Conservation (phyloP, 2,888 invertebrate species). For the Yponomeuta malinellus region DNA sequence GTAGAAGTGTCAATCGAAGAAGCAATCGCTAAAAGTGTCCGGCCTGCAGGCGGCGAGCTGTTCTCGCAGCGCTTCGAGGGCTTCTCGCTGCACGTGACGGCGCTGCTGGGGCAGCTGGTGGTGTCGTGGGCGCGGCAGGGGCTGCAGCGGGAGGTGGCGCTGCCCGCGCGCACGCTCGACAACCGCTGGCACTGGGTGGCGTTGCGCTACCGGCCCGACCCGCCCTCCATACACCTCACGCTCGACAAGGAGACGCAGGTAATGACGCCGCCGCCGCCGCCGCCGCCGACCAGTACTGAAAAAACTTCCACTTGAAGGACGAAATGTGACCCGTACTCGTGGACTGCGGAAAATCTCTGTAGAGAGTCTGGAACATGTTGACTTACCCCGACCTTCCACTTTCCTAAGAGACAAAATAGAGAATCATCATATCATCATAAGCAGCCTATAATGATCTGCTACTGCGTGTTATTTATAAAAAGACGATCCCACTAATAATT, state of each 20-base stretch:
- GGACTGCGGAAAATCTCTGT: too few species aligned
- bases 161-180: constrained; percentile 82
- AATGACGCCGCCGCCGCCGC: too few species aligned
- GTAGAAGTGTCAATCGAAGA: not conserved
- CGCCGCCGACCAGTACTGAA: not conserved
- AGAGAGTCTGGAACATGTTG: too few species aligned
- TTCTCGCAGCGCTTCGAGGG: constrained; percentile 82
- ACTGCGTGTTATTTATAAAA: too few species aligned
- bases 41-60: constrained; percentile 77
- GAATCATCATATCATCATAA: too few species aligned
- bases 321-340: too few species aligned
- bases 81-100: constrained; percentile 77
- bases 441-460: too few species aligned
- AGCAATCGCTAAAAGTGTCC: too few species aligned
- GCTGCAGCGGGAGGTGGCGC: constrained; percentile 76
- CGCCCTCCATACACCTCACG: constrained; percentile 57
- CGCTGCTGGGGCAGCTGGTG: constrained; percentile 75
- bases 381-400: too few species aligned
- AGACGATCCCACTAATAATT: too few species aligned
- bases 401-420: too few species aligned
- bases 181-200: constrained; percentile 89
- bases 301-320: not conserved
- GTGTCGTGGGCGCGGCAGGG: constrained; percentile 75
- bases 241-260: constrained; percentile 61
- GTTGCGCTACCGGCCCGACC: constrained; percentile 73